These are phyloP conservation scores for Scolopax rusticola DNA, from an alignment of 2,797 vertebrate genomes.

Conservation along the genomic window DNA sequence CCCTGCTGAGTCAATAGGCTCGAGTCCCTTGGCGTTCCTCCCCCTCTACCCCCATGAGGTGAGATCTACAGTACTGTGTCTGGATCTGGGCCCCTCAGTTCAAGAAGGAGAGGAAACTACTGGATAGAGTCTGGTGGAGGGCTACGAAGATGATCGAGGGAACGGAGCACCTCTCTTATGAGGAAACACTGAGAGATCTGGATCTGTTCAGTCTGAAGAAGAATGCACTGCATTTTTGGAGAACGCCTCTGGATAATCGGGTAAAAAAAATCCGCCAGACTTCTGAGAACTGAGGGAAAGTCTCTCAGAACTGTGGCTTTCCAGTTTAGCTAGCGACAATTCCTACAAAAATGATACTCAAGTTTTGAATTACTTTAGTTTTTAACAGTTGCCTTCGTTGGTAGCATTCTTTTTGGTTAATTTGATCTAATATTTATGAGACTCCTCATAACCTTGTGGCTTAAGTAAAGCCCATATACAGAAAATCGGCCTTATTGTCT, in stretches of 20 bases:
- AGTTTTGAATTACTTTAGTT: neutral
- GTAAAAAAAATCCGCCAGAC: neutral
- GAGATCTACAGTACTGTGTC: neutral
- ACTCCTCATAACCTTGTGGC: neutral
- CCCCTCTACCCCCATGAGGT: neutral
- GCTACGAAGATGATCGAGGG: neutral
- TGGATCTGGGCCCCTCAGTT: neutral
- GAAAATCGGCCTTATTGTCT: neutral
- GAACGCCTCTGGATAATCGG: neutral
- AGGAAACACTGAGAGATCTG: neutral
- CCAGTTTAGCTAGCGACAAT: neutral
- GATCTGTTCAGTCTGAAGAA: neutral
- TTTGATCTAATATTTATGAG: neutral
- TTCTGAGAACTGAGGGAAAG: neutral
- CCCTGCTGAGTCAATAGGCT: neutral
- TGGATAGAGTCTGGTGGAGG: neutral
- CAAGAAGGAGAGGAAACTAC: neutral
- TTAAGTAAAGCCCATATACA: neutral
- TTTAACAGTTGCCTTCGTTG: neutral
- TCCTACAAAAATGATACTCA: neutral
- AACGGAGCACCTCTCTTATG: neutral
- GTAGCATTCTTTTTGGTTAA: neutral
- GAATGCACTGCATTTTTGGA: neutral
- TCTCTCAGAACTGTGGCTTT: neutral
- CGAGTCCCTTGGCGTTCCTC: neutral